phyloP scores from a whole-genome alignment of 1,140 invertebrate genomes.

The Ridgeia piscesae region DNA sequence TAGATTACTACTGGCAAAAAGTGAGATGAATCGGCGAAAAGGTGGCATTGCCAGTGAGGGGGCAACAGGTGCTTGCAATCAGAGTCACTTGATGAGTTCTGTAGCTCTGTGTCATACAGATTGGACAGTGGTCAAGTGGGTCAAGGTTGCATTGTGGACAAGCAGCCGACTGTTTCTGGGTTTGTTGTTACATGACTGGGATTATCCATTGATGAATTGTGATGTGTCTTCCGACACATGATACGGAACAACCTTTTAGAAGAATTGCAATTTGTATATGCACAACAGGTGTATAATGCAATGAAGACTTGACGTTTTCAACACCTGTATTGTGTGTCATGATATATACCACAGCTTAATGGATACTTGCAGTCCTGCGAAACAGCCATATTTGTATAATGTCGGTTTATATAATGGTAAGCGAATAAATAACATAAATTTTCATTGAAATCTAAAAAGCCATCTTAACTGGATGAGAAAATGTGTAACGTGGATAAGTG shows the following conservation, averaged over 20 bases:
- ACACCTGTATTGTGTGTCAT: no score
- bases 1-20: background rate
- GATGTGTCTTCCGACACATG: no score
- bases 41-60: background rate
- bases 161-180: no score
- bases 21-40: background rate
- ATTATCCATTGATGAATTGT: no score
- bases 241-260: no score
- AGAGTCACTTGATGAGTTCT: background rate
- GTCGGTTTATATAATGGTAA: background rate
- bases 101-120: background rate
- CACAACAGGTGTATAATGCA: background rate
- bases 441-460: background rate
- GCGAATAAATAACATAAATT: background rate
- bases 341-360: no score
- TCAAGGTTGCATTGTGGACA: background rate
- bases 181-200: no score
- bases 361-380: background rate
- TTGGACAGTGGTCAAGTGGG: background rate
- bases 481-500: background rate
- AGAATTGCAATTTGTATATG: no score
- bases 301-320: no score
- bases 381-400: background rate
- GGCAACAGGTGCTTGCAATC: background rate
- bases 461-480: background rate